phyloP scores from a whole-genome alignment of 2,888 invertebrate genomes.

The Steinernema scapterisci region DNA sequence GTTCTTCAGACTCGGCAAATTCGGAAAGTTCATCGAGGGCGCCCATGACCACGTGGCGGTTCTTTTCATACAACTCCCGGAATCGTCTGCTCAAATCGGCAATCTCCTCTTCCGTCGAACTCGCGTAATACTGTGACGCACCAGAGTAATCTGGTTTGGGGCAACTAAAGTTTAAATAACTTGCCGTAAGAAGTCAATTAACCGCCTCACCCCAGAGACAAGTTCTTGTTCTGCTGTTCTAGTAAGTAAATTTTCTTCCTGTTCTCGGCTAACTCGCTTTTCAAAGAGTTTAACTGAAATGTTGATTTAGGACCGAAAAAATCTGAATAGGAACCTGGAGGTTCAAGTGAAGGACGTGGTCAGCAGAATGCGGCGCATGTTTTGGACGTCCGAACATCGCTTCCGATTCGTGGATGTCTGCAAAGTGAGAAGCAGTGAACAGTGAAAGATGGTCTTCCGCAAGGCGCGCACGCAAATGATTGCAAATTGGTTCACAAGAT shows the following conservation, averaged over 20 bases:
- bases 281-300: not conserved
- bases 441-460: not conserved
- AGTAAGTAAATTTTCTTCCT: not conserved
- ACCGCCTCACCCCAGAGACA: not conserved
- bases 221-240: constrained; percentile 9
- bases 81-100: constrained; percentile 76
- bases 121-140: constrained; percentile 49
- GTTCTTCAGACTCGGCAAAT: constrained; percentile 81
- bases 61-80: constrained; percentile 82
- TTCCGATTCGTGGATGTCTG: not conserved
- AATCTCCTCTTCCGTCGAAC: constrained; percentile 32
- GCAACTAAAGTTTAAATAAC: constrained; percentile 11
- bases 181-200: not conserved
- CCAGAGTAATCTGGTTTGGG: constrained; percentile 55
- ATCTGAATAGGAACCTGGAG: not conserved
- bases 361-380: not conserved
- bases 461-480: constrained; percentile 1
- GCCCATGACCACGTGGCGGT: constrained; percentile 83
- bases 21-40: constrained; percentile 82
- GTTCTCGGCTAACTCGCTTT: not conserved
- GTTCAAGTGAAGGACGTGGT: not conserved
- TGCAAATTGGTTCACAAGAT: not conserved
- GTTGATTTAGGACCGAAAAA: not conserved
- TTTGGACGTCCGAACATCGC: not conserved
- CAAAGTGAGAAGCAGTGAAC: not conserved